Conservation (phyloP, 2,888 invertebrate genomes). For the Mantis religiosa region DNA sequence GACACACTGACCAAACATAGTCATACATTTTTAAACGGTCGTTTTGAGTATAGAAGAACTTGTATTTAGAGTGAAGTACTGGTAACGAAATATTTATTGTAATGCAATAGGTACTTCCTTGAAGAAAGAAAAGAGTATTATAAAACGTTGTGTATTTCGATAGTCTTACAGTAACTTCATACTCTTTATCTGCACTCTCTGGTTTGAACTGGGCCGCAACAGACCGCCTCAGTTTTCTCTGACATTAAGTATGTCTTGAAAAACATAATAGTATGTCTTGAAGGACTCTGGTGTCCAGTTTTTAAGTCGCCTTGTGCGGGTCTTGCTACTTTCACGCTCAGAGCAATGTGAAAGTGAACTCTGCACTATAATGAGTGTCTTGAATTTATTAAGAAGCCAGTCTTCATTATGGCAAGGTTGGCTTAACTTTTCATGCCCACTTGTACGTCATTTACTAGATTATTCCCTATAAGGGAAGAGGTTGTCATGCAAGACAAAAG, state of each 20-base stretch:
- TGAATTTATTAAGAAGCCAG: not conserved
- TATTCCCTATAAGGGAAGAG: not conserved
- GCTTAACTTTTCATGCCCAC: not conserved
- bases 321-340: not conserved
- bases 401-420: not conserved
- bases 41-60: too few relatives aligned
- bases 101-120: too few relatives aligned
- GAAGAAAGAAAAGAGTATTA: too few relatives aligned
- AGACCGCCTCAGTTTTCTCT: not conserved
- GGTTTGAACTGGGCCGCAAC: too few relatives aligned
- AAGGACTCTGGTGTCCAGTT: not conserved
- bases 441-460: not conserved
- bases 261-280: not conserved
- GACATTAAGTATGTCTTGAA: not conserved
- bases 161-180: too few relatives aligned
- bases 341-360: not conserved
- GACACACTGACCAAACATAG: too few relatives aligned
- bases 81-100: too few relatives aligned
- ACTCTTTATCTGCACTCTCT: too few relatives aligned
- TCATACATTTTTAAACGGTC: too few relatives aligned
- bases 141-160: too few relatives aligned
- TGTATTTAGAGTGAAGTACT: too few relatives aligned
- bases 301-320: not conserved
- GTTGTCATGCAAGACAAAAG: not conserved
- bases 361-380: not conserved